Evolutionary conservation across 53 echinoderm and acorn worm species (phyloP).

Genomic region (Henricia sp.): DNA sequence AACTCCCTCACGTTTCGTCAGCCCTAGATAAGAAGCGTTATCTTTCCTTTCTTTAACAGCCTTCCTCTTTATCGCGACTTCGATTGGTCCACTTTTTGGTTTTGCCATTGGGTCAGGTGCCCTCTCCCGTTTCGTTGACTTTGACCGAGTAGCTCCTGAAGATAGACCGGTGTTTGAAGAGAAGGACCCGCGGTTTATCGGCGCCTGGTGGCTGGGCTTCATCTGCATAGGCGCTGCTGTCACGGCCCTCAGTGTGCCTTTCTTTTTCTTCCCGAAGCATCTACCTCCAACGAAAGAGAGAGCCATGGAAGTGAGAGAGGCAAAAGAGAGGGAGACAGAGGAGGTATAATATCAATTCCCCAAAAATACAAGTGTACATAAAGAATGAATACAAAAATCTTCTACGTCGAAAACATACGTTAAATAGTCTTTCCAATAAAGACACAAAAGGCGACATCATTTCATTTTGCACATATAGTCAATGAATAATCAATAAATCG

Average conservation of each 20-base stretch:
- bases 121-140: constrained; percentile 47
- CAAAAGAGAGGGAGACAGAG: background rate
- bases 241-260: constrained; percentile 56
- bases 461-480: too few relatives aligned
- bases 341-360: background rate
- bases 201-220: constrained; percentile 68
- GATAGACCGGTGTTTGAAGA: background rate
- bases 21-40: background rate
- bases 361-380: too few relatives aligned
- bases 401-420: background rate
- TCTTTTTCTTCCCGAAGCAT: constrained; percentile 81
- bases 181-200: constrained; percentile 49
- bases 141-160: constrained; percentile 34
- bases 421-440: background rate
- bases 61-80: constrained; percentile 41
- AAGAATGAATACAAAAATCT: background rate
- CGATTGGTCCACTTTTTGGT: constrained; percentile 36
- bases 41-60: constrained; percentile 4
- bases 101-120: constrained; percentile 25
- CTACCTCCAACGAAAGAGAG: constrained; percentile 36
- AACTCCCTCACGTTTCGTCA: too few relatives aligned
- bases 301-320: background rate
- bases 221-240: constrained; percentile 54
- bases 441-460: background rate
- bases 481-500: too few relatives aligned